phyloP scores from a whole-genome alignment of 2,888 invertebrate species.

The Congeria kusceri region DNA sequence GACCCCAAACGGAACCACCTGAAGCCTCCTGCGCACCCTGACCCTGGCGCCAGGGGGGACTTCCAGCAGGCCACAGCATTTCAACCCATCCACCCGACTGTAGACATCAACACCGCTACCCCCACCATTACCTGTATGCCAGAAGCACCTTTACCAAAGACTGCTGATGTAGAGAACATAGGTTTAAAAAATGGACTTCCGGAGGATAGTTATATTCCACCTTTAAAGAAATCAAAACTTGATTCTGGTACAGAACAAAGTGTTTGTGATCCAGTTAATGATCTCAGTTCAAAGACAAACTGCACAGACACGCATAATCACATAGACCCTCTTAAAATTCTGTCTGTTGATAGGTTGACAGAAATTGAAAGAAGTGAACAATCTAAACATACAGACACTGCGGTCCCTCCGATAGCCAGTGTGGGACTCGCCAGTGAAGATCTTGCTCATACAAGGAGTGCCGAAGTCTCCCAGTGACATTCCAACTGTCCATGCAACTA shows the following conservation, averaged over 20 bases:
- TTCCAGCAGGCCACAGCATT: slow-evolving; percentile 14
- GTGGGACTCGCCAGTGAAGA: slow-evolving; percentile 42
- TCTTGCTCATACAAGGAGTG: slow-evolving; percentile 30
- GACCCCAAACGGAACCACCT: slow-evolving; percentile 85
- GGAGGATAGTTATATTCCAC: slow-evolving; percentile 51
- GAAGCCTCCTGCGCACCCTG: slow-evolving; percentile 68
- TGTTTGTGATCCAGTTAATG: slow-evolving; percentile 34
- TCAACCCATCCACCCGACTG: slow-evolving; percentile 54
- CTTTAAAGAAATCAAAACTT: slow-evolving; percentile 58
- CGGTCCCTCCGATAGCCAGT: slow-evolving; percentile 25
- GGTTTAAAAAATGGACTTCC: slow-evolving; percentile 44
- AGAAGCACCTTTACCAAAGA: slow-evolving; percentile 31
- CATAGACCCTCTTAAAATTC: slow-evolving; percentile 56
- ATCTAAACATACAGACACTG: slow-evolving; percentile 9
- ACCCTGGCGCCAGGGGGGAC: slow-evolving; percentile 20
- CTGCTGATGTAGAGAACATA: slow-evolving; percentile 44
- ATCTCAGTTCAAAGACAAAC: slow-evolving; percentile 46
- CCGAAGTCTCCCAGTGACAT: slow-evolving; percentile 45
- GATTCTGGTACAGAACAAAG: slow-evolving; percentile 28
- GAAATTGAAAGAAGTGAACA: slow-evolving; percentile 18
- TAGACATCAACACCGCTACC: slow-evolving; percentile 63
- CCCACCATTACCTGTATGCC: slow-evolving; percentile 58
- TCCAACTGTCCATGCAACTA: slow-evolving; percentile 9
- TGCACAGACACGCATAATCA: slow-evolving; percentile 58
- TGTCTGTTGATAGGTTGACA: slow-evolving; percentile 43